Percentiles rank a stretch among this genome's conserved stretches.
These are phyloP conservation scores for Sympetrum striolatum DNA, from an alignment of 2,888 invertebrate genomes.

Conservation along the genomic window DNA sequence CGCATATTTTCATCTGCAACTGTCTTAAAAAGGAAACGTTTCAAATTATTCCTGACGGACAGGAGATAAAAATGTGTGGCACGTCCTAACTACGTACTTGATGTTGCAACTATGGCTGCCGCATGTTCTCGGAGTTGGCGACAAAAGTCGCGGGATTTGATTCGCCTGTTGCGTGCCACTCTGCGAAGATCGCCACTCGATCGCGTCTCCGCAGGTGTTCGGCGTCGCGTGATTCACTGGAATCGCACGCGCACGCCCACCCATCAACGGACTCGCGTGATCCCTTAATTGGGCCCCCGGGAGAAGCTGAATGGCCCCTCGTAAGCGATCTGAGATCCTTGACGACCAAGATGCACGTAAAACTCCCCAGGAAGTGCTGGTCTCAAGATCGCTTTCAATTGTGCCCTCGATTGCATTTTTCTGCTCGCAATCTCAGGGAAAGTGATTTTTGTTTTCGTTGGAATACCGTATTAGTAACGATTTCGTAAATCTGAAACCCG, in stretches of 20 bases:
- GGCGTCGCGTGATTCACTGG: conserved; percentile 9
- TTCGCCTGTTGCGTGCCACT: conserved; percentile 25
- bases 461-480: no score
- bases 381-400: neutral
- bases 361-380: neutral
- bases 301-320: neutral
- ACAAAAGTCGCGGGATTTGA: no score
- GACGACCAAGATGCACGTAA: neutral
- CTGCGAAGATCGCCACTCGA: conserved; percentile 4
- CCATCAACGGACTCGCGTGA: neutral
- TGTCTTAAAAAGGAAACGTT: no score
- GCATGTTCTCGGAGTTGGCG: no score
- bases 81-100: no score
- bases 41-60: no score
- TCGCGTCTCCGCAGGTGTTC: conserved; percentile 9
- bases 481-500: no score
- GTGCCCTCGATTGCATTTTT: neutral
- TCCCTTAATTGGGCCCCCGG: conserved; percentile 19
- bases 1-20: no score
- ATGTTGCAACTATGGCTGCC: no score
- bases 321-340: neutral
- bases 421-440: neutral
- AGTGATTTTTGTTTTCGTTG: no score
- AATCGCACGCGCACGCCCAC: neutral
- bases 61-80: no score